Conservation (phyloP, 1,140 invertebrate species). For the Cherax destructor region DNA sequence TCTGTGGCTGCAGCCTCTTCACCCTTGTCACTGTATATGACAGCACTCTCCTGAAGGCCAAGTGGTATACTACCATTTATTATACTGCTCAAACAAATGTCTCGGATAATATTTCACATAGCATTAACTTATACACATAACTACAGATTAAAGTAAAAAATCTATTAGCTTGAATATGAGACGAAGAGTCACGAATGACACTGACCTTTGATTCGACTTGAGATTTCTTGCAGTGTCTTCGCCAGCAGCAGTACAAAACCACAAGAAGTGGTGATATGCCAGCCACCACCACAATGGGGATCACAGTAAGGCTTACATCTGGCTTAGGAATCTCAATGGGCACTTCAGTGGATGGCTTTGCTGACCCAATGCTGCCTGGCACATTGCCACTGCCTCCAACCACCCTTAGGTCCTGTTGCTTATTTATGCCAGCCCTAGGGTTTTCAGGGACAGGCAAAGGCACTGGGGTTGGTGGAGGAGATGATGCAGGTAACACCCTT, state of each 20-base stretch:
- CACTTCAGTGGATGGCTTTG: neutral
- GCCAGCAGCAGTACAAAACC: constrained; percentile 8
- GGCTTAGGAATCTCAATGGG: neutral
- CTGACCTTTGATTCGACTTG: constrained; percentile 27
- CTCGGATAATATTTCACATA: too few species aligned
- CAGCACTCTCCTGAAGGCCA: constrained; percentile 41
- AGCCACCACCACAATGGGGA: constrained; percentile 27
- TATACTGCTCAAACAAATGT: too few species aligned
- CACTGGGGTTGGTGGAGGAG: neutral
- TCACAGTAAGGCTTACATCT: constrained; percentile 10
- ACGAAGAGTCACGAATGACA: neutral
- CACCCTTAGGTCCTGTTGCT: constrained; percentile 14
- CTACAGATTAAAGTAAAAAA: neutral
- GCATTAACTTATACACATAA: too few species aligned
- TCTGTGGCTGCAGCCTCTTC: constrained; percentile 48
- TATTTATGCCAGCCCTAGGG: neutral
- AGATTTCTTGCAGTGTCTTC: constrained; percentile 14
- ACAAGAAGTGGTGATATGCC: constrained; percentile 5
- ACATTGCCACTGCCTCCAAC: neutral
- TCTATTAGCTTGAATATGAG: neutral
- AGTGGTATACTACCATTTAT: too few species aligned
- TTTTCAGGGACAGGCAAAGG: neutral
- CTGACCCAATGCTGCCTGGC: neutral
- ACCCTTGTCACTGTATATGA: constrained; percentile 59
- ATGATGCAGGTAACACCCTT: neutral